These are phyloP conservation scores for Hyperoplus immaculatus DNA, from an alignment of 2,797 vertebrate species.

Conservation along the genomic window DNA sequence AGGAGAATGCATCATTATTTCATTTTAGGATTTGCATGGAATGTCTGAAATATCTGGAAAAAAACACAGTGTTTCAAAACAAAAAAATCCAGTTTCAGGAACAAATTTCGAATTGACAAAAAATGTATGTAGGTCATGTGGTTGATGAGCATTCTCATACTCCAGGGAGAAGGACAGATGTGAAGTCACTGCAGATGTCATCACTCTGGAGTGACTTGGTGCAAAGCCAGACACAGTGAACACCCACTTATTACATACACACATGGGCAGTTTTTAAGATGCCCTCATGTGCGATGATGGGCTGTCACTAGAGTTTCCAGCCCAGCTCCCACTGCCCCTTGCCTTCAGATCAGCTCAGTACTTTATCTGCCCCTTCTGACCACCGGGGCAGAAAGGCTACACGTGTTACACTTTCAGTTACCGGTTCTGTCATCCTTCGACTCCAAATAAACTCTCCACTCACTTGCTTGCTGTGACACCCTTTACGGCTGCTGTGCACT, in stretches of 20 bases:
- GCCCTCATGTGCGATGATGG: slow-evolving; percentile 52
- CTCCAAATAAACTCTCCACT: slow-evolving; percentile 14
- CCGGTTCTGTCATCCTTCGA: slow-evolving; percentile 32
- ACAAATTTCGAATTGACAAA: slow-evolving; percentile 2
- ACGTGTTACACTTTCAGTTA: slow-evolving; percentile 33
- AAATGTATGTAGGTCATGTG: slow-evolving; percentile 60
- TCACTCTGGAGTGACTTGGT: slow-evolving; percentile 49
- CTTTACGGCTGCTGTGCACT: slow-evolving; percentile 16
- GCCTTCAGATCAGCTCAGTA: too few relatives aligned
- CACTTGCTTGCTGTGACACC: slow-evolving; percentile 36
- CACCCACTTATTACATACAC: neutral
- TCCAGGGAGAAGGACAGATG: slow-evolving; percentile 61
- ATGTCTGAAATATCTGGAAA: neutral
- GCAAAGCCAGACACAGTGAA: slow-evolving; percentile 16
- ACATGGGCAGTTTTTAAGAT: slow-evolving; percentile 26
- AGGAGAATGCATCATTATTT: neutral
- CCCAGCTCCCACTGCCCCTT: slow-evolving; percentile 3
- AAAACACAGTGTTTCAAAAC: neutral
- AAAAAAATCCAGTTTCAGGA: neutral
- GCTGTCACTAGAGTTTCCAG: slow-evolving; percentile 60
- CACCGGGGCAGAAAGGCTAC: slow-evolving; percentile 43
- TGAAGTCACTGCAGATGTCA: slow-evolving; percentile 64
- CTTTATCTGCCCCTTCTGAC: slow-evolving; percentile 16
- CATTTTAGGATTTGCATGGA: neutral
- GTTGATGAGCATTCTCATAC: slow-evolving; percentile 30